These are phyloP conservation scores for Indicator indicator DNA, from an alignment of 2,113 vertebrate species.

Conservation along the genomic window DNA sequence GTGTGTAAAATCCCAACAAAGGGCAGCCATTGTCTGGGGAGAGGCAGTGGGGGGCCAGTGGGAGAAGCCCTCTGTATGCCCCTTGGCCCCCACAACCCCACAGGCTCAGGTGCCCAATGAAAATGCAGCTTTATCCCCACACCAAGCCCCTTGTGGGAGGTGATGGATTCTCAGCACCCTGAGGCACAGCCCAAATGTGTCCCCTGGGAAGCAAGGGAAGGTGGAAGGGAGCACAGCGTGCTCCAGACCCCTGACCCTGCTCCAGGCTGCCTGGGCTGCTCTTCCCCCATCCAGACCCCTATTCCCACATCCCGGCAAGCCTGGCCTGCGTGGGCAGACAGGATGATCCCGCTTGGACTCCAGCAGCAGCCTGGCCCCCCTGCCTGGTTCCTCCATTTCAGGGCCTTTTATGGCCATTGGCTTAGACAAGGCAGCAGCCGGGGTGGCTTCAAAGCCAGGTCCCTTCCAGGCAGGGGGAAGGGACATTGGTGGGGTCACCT, in stretches of 20 bases:
- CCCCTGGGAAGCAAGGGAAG: background rate
- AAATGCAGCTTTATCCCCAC: background rate
- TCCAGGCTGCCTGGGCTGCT: fast-evolving
- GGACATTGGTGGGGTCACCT: background rate
- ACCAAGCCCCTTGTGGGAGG: background rate
- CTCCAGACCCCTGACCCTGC: background rate
- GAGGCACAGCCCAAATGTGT: fast-evolving
- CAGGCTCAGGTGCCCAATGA: slow-evolving; percentile 31
- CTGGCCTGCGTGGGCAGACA: background rate
- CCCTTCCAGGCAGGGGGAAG: background rate
- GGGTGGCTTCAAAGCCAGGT: background rate
- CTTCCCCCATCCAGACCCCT: background rate
- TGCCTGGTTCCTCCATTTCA: background rate
- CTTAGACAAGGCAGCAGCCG: background rate
- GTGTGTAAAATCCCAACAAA: slow-evolving; percentile 18
- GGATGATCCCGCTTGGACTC: background rate
- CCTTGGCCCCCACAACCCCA: background rate
- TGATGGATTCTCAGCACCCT: fast-evolving
- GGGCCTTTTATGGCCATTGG: slow-evolving; percentile 65
- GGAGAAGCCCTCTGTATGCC: background rate
- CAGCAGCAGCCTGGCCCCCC: background rate
- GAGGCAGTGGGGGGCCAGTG: background rate
- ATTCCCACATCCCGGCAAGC: background rate
- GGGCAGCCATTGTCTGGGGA: slow-evolving; percentile 4
- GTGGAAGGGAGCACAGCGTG: background rate